Base-by-base conservation (phyloP, 1,140 invertebrate genomes). In the Zophobas morio region DNA sequence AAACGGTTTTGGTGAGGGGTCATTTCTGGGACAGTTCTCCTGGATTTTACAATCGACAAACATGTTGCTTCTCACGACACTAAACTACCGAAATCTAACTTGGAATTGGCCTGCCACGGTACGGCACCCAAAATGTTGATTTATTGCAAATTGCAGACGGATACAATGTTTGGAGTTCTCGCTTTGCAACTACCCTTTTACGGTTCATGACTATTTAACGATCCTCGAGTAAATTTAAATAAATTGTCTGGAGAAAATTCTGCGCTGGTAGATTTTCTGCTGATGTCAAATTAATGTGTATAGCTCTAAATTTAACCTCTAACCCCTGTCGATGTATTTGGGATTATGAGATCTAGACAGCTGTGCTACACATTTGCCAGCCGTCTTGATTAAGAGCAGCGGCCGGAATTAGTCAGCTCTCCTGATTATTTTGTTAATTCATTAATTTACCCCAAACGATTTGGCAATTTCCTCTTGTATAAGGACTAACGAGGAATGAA, bases 221-320 rank as follows among this genome's bases (percentile, higher is more conserved):
- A 46, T 4, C 49, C 8, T 33, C 6, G 42, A 33, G 42, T 39
- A 6, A 42, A 40, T 66, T 66, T 66, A 40, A 66, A 66, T 66
- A 66, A 66, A n/a, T 40, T 36, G n/a, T 40, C n/a, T 1, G 20
- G 1, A 6, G 60, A 20, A 66, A 42, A 36, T 66, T 66, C 6
- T 46, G 49, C 49, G 20, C 49, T 20, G n/a, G 49, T 51, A 33
- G 60, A 70, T 80, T 78, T 81, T 79, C 60, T 40, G 37, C 39
- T 66, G 36, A 39, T 40, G 37, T 66, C 39, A 66, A 66, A 66
- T 66, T 66, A 42, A 66, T 66, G 60, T 78, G 77, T 80, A 80
- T 81, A 78, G 79, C 51, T 82, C 83, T 84, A 84, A 84, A 82
- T 81, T 83, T 84, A 84, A 84, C 83, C 83, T 84, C 82, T 84